These are phyloP conservation scores for Mirounga angustirostris DNA, from an alignment of 2,113 vertebrate species.

Conservation along the genomic window DNA sequence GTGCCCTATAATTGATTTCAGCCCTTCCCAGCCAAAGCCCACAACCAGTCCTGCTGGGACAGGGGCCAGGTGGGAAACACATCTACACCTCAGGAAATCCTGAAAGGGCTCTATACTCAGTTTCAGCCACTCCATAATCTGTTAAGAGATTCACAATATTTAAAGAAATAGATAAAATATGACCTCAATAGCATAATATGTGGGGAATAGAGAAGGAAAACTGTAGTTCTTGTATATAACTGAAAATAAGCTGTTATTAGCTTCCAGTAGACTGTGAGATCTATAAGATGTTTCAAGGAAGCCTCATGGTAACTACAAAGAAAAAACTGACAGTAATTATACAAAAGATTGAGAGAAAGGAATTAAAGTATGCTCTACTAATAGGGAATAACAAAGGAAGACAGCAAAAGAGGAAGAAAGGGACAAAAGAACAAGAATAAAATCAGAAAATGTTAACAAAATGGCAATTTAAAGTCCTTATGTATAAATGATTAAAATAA, in stretches of 20 bases:
- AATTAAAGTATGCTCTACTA: neutral
- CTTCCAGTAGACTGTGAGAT: neutral
- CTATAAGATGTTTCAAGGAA: neutral
- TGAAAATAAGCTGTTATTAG: neutral
- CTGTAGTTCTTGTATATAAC: neutral
- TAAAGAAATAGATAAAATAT: neutral
- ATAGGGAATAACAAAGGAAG: neutral
- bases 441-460: neutral
- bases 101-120: neutral
- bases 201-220: neutral
- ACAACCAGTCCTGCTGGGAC: neutral
- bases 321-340: neutral
- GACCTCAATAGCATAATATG: neutral
- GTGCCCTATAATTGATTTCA: neutral
- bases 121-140: neutral
- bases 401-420: neutral
- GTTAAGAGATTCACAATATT: neutral
- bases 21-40: neutral
- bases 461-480: neutral
- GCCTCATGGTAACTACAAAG: neutral
- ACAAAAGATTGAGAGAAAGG: neutral
- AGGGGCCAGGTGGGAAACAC: neutral
- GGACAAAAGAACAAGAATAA: neutral
- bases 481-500: neutral
- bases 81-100: neutral